Base-by-base conservation (phyloP, 2,797 vertebrate genomes). In the Melanotaenia boesemani region DNA sequence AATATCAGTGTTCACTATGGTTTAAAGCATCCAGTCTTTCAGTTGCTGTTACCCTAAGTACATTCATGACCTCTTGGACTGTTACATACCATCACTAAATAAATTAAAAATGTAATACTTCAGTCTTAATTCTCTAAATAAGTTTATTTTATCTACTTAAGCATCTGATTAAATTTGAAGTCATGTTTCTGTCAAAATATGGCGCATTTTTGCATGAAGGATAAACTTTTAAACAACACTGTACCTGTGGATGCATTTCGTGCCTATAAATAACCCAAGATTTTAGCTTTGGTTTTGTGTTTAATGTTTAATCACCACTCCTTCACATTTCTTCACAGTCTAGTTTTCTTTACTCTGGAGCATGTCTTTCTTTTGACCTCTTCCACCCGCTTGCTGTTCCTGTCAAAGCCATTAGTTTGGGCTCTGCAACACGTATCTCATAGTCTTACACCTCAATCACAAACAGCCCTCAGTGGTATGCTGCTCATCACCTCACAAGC, bases 351-450 rank as follows among this genome's bases (percentile, higher is more conserved):
- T 41, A 41, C 36, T 44, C 76, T 56, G 65, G 58, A 81, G 63
- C 41, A 13, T 77, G 73, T 82, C 68, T 63, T 56, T 71, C 41
- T 67, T 39, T 41, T 52, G 67, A 86, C 70, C 81, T 77, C 59
- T 64, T 64, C 63, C 63, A 37, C 61, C 60, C 63, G 63, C 74
- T 74, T 60, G 22, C 56, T 32, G 28, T 74, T 84, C 36, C 63
- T 32, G 36, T 74, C 52, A 37, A 52, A 79, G 58, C 18, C 68
- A 80, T 88, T 71, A 16, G 67, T 84, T 81, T 72, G 63, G 65
- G n/a, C 67, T 82, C 66, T 11, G 75, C 63, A 26, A 34, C 60
- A 70, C 66, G 70, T 32, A 78, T 72, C 57, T 77, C 69, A 41
- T 20, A 46, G 67, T 67, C 63, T 71, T 64, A 46, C 60, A 74